phyloP scores from a whole-genome alignment of 2,113 vertebrate genomes.

The Ginglymostoma cirratum region DNA sequence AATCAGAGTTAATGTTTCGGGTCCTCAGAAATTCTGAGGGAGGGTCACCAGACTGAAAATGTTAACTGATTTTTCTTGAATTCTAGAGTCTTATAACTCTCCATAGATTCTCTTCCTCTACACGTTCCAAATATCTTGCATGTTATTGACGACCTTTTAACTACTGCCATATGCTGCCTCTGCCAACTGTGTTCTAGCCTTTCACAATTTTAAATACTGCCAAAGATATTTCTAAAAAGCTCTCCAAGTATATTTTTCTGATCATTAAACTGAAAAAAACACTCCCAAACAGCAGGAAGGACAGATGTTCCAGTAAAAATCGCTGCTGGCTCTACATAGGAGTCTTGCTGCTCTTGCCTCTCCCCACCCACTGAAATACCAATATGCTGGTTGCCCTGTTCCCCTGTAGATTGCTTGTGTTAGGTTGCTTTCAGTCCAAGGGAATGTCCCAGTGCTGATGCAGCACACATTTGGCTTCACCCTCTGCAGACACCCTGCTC shows the following conservation, averaged over 20 bases:
- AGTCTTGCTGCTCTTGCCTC: neutral
- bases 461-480: neutral
- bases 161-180: neutral
- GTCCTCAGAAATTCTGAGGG: too few relatives aligned
- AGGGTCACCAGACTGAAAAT: too few relatives aligned
- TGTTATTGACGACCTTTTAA: neutral
- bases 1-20: too few relatives aligned
- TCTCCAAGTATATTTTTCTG: neutral
- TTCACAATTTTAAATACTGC: neutral
- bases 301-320: neutral
- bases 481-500: neutral
- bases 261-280: neutral
- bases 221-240: neutral
- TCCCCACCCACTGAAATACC: neutral
- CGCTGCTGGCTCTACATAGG: neutral
- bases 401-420: neutral
- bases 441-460: neutral
- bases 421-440: neutral
- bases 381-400: neutral
- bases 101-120: neutral
- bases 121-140: neutral
- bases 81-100: neutral
- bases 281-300: neutral
- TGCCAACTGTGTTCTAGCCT: neutral
- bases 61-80: neutral